phyloP scores from a whole-genome alignment of 2,888 invertebrate genomes.

The Cataglyphis livida region DNA sequence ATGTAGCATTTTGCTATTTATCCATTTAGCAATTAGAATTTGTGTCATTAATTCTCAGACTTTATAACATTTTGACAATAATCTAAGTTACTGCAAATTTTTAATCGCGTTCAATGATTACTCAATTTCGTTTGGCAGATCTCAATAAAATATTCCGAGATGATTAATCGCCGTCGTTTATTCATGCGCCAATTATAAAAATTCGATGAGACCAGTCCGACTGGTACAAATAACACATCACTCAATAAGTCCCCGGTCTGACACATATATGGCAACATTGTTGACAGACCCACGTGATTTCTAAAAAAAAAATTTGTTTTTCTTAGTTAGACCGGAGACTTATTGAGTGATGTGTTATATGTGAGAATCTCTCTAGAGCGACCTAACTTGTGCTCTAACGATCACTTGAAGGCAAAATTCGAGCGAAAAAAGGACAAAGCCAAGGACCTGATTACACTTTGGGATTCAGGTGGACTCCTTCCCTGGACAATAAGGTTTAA shows the following conservation, averaged over 20 bases:
- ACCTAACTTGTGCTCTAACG: background rate
- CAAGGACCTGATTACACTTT: background rate
- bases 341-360: too few relatives aligned
- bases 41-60: background rate
- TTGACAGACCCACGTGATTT: too few relatives aligned
- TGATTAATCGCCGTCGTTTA: constrained; percentile 52
- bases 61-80: background rate
- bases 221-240: background rate
- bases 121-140: constrained; percentile 39
- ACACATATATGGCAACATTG: too few relatives aligned
- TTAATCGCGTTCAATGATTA: constrained; percentile 16
- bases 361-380: background rate
- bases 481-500: background rate
- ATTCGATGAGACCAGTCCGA: constrained; percentile 12
- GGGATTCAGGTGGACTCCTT: background rate
- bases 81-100: background rate
- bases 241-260: too few relatives aligned
- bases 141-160: constrained; percentile 42
- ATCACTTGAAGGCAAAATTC: background rate
- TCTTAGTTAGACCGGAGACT: too few relatives aligned
- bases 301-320: too few relatives aligned
- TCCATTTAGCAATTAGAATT: background rate
- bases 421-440: background rate
- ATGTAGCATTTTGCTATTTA: background rate
- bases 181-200: constrained; percentile 40